Conservation (phyloP, 2,888 invertebrate species). For the Dryocosmus kuriphilus region DNA sequence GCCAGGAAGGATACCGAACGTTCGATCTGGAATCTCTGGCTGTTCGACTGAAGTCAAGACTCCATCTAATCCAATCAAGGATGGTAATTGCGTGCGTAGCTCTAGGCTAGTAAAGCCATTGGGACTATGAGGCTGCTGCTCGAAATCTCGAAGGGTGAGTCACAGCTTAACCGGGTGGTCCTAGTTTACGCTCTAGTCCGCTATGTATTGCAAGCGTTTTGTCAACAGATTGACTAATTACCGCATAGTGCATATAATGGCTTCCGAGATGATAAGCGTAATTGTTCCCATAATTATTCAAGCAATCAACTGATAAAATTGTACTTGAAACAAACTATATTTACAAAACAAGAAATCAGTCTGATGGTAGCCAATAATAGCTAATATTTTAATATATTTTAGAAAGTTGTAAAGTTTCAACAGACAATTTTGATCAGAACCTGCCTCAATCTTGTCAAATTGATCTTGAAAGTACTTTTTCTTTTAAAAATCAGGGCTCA, state of each 20-base stretch:
- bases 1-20: conserved; percentile 1
- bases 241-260: too few species aligned
- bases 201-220: conserved; percentile 52
- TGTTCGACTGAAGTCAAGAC: conserved; percentile 72
- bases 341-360: too few species aligned
- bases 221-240: conserved; percentile 1
- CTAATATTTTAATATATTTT: too few species aligned
- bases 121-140: conserved; percentile 53
- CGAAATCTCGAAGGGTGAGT: conserved; percentile 62
- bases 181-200: conserved; percentile 50
- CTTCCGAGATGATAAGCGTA: not conserved
- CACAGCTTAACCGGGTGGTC: conserved; percentile 60
- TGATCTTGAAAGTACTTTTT: not conserved
- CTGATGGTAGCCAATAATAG: too few species aligned
- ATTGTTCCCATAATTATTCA: not conserved
- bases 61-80: conserved; percentile 74
- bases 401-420: too few species aligned
- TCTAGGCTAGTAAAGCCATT: conserved; percentile 67
- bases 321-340: too few species aligned
- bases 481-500: not conserved
- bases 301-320: not conserved
- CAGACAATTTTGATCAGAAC: too few species aligned
- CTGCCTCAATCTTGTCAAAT: not conserved
- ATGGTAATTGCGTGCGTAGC: conserved; percentile 75
- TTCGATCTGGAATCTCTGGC: conserved; percentile 35